Percentiles rank a stretch among this genome's conserved stretches.
Evolutionary conservation across 2,888 invertebrate species (phyloP).

Genomic region (Nowickia ferox): DNA sequence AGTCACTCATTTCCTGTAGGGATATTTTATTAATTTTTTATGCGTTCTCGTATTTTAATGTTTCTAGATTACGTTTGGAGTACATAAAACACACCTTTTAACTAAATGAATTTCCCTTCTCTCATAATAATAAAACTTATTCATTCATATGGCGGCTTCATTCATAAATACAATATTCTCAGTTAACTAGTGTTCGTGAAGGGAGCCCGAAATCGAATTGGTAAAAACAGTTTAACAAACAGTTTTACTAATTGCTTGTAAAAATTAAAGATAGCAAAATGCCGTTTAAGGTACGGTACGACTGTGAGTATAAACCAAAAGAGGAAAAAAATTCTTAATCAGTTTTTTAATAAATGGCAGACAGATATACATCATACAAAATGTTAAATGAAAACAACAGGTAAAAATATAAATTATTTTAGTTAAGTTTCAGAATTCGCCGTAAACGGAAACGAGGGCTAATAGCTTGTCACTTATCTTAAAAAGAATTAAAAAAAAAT

Average conservation of each 20-base stretch:
- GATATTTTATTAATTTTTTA: too few relatives aligned
- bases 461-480: not conserved
- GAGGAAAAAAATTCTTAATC: slow-evolving; percentile 40
- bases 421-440: slow-evolving; percentile 52
- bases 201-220: not conserved
- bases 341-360: slow-evolving; percentile 27
- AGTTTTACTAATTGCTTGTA: slow-evolving; percentile 2
- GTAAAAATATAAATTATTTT: slow-evolving; percentile 19
- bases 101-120: too few relatives aligned
- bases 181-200: too few relatives aligned
- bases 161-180: not conserved
- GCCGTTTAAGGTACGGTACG: slow-evolving; percentile 7
- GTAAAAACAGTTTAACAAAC: not conserved
- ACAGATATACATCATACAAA: not conserved
- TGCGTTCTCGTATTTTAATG: too few relatives aligned
- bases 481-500: slow-evolving; percentile 15
- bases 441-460: not conserved
- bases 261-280: slow-evolving; percentile 37
- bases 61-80: too few relatives aligned
- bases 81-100: too few relatives aligned
- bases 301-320: slow-evolving; percentile 10
- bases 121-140: not conserved
- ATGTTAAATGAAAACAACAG: slow-evolving; percentile 45
- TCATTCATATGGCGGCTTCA: not conserved
- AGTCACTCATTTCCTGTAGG: too few relatives aligned